A percentile compares a stretch with the other conserved stretches of the same genome.
These are phyloP conservation scores for Pocillopora meandrina DNA, from an alignment of 92 coral and sea anemone genomes.

Conservation along the genomic window DNA sequence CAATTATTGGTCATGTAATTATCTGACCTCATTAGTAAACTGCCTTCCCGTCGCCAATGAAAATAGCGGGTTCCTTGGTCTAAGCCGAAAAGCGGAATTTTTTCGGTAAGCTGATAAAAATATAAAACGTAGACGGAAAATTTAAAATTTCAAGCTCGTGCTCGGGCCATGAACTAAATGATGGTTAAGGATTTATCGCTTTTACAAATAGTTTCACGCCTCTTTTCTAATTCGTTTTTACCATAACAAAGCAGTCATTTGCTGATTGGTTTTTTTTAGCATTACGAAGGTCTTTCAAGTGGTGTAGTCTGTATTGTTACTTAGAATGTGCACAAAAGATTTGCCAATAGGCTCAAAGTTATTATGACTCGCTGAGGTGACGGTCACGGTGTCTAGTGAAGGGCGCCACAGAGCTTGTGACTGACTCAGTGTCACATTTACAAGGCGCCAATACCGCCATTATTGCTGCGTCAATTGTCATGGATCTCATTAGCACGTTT, in stretches of 20 bases:
- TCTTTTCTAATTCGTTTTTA: background rate
- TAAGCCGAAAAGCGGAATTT: background rate
- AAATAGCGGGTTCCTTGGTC: constrained; percentile 21
- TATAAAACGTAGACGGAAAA: background rate
- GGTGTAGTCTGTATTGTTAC: background rate
- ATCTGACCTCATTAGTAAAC: constrained; percentile 31
- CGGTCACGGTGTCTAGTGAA: constrained; percentile 2
- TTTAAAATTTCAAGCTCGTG: background rate
- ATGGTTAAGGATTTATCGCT: background rate
- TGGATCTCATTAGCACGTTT: constrained; percentile 35
- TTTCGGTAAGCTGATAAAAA: background rate
- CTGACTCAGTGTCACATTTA: constrained; percentile 27
- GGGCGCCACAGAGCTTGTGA: constrained; percentile 38
- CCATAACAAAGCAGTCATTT: background rate
- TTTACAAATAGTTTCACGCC: constrained; percentile 2
- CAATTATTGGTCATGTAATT: constrained; percentile 43
- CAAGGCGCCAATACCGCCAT: constrained; percentile 41
- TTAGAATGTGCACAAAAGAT: background rate
- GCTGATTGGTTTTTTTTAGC: background rate
- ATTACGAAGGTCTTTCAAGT: background rate
- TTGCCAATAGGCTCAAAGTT: background rate
- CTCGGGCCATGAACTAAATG: background rate
- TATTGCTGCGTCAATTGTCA: constrained; percentile 16
- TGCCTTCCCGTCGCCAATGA: constrained; percentile 33
- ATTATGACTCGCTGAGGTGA: background rate